These are phyloP conservation scores for Sardinella longiceps DNA, from an alignment of 2,797 vertebrate species.

Conservation along the genomic window DNA sequence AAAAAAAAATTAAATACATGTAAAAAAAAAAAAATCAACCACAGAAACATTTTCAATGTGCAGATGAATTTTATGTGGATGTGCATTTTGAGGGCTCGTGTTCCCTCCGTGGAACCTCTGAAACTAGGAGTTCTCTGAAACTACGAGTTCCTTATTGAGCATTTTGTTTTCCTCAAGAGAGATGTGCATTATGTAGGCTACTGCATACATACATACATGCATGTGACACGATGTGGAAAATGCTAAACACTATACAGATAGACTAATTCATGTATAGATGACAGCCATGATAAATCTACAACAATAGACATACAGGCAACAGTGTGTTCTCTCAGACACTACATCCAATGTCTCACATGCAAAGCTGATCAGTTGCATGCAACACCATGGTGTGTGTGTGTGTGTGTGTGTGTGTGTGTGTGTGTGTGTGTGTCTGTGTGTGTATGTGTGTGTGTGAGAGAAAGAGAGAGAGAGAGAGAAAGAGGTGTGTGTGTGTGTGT, in stretches of 20 bases:
- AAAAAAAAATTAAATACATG: too few species aligned
- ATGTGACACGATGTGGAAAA: background rate
- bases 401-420: constrained; percentile 14
- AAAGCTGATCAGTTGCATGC: background rate
- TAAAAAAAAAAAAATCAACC: background rate
- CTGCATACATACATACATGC: background rate
- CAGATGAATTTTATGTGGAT: background rate
- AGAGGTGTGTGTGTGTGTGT: background rate
- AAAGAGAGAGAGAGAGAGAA: too few species aligned
- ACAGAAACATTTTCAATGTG: background rate
- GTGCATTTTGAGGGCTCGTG: too few species aligned
- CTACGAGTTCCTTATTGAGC: too few species aligned
- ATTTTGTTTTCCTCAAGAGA: background rate
- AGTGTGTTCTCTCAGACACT: background rate
- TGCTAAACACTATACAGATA: background rate
- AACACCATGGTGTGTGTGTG: background rate
- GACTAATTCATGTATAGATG: background rate
- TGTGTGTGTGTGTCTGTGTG: constrained; percentile 25
- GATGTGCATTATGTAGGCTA: background rate
- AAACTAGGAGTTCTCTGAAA: background rate
- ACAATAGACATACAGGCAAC: background rate
- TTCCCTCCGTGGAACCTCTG: background rate
- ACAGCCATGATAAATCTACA: background rate
- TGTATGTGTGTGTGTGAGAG: background rate
- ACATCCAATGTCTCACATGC: constrained; percentile 1